A percentile compares a stretch with the other conserved stretches of the same genome.
Evolutionary conservation across 1,140 invertebrate genomes (phyloP).

Genomic region (Tetraneura akinire): DNA sequence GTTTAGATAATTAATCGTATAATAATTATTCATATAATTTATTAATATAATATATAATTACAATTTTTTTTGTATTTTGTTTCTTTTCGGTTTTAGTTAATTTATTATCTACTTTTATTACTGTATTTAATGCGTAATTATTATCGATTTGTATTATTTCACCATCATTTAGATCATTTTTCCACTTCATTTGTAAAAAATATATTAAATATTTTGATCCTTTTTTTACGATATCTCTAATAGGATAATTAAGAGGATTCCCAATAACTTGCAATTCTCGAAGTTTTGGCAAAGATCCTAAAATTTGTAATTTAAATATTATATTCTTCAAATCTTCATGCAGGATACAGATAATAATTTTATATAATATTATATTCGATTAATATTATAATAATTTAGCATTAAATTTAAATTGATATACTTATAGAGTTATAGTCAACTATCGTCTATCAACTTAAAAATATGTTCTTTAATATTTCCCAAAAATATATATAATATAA

Average conservation of each 20-base stretch:
- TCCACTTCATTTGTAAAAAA: slow-evolving; percentile 37
- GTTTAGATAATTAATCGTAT: no score
- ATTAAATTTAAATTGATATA: no score
- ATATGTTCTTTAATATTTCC: no score
- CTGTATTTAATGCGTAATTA: not conserved
- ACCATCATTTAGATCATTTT: not conserved
- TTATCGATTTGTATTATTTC: not conserved
- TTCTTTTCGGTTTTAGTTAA: not conserved
- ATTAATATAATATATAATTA: not conserved
- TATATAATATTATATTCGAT: not conserved
- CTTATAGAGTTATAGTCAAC: no score
- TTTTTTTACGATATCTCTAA: slow-evolving; percentile 31
- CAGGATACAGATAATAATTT: no score
- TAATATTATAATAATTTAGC: not conserved
- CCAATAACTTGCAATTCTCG: slow-evolving; percentile 32
- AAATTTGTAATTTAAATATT: no score
- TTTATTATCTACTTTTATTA: not conserved
- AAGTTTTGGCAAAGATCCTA: slow-evolving; percentile 34
- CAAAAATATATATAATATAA: no score
- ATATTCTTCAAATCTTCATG: no score
- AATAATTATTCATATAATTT: not conserved
- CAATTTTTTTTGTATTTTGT: slow-evolving; percentile 11
- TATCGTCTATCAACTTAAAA: no score
- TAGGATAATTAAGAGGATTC: slow-evolving; percentile 24
- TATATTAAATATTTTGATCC: slow-evolving; percentile 43